These are phyloP conservation scores for Phenganax stokvisi DNA, from an alignment of 92 coral and sea anemone species.

Conservation along the genomic window DNA sequence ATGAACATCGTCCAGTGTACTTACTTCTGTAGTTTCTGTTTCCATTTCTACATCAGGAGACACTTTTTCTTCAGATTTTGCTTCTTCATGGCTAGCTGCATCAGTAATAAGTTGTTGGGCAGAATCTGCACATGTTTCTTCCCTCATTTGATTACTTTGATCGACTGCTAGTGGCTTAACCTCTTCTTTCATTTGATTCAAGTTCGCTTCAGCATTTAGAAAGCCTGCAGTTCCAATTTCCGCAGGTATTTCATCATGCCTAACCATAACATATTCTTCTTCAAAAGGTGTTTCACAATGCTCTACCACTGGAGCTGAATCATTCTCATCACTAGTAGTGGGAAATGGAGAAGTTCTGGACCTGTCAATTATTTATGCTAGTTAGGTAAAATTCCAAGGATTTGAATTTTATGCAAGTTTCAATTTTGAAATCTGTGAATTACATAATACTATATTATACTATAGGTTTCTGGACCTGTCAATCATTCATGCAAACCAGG, in stretches of 20 bases:
- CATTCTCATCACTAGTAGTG: not conserved
- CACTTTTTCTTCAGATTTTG: not conserved
- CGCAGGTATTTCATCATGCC: not conserved
- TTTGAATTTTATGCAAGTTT: too few relatives aligned
- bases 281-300: not conserved
- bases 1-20: not conserved
- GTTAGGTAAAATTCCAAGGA: too few relatives aligned
- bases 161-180: not conserved
- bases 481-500: too few relatives aligned
- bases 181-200: not conserved
- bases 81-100: not conserved
- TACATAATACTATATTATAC: too few relatives aligned
- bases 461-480: too few relatives aligned
- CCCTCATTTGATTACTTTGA: not conserved
- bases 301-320: not conserved
- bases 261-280: not conserved
- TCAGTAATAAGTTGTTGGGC: not conserved
- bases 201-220: not conserved
- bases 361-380: too few relatives aligned
- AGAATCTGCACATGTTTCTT: not conserved
- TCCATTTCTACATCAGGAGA: not conserved
- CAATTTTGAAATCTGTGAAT: too few relatives aligned
- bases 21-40: not conserved
- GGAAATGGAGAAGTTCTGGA: too few relatives aligned
- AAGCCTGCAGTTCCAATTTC: not conserved